Evolutionary conservation across 1,140 invertebrate genomes (phyloP).

Genomic region (Venturia canescens): DNA sequence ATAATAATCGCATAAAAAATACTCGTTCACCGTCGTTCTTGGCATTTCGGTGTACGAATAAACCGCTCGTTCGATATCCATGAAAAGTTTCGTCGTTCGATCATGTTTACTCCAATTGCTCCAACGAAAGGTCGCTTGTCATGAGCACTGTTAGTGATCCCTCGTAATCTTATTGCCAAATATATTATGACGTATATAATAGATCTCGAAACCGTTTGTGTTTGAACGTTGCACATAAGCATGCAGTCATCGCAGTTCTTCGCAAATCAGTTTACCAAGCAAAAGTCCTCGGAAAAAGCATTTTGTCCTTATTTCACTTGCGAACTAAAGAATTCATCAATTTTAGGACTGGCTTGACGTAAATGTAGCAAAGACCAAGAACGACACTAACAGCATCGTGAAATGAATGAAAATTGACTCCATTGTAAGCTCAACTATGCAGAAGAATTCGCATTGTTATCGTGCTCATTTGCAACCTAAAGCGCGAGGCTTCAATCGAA

Average conservation of each 20-base stretch:
- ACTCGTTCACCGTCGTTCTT: background rate
- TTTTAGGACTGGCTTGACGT: too few species aligned
- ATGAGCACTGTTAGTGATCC: conserved; percentile 1
- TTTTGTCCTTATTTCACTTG: too few species aligned
- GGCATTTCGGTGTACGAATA: background rate
- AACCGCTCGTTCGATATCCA: conserved; percentile 5
- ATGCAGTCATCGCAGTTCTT: background rate
- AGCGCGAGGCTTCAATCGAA: too few species aligned
- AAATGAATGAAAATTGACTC: too few species aligned
- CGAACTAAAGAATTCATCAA: too few species aligned
- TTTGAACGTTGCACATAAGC: background rate
- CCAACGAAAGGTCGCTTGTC: conserved; percentile 13
- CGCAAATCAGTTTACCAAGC: background rate
- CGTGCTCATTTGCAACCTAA: background rate
- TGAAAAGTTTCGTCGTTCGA: conserved; percentile 11
- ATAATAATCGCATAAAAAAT: background rate
- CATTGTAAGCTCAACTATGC: background rate
- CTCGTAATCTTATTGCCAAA: background rate
- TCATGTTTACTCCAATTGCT: background rate
- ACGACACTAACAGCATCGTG: too few species aligned
- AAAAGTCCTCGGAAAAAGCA: too few species aligned
- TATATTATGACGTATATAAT: background rate
- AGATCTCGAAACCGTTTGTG: background rate
- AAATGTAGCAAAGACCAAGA: too few species aligned
- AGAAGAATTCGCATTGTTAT: background rate